A percentile compares a stretch with the other conserved stretches of the same genome.
These are phyloP conservation scores for Ataeniobius toweri DNA, from an alignment of 2,797 vertebrate species.

Conservation along the genomic window DNA sequence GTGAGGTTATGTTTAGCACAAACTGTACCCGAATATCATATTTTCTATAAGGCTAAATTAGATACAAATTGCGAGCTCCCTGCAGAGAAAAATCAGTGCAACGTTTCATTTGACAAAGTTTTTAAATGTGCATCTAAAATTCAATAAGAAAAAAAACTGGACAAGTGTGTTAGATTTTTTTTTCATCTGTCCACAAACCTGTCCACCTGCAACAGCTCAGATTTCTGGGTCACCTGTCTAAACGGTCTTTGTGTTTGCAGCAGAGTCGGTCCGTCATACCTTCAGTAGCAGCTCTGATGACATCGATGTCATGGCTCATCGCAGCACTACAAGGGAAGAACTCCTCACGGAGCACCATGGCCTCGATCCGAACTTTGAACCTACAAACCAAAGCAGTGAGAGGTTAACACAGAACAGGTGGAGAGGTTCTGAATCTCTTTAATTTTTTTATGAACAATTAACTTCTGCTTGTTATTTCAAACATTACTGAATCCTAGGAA, in stretches of 20 bases:
- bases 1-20: too few relatives aligned
- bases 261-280: slow-evolving; percentile 75
- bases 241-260: slow-evolving; percentile 8
- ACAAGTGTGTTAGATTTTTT: neutral
- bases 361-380: slow-evolving; percentile 94
- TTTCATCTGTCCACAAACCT: neutral
- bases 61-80: too few relatives aligned
- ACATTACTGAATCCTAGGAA: neutral
- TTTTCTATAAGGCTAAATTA: too few relatives aligned
- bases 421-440: neutral
- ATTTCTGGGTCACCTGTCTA: slow-evolving; percentile 62
- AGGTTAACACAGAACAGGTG: neutral
- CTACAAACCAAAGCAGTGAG: slow-evolving; percentile 63
- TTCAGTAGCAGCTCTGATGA: slow-evolving; percentile 88
- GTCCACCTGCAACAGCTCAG: slow-evolving; percentile 38
- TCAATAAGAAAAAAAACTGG: neutral
- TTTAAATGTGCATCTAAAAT: neutral
- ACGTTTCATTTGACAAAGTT: neutral
- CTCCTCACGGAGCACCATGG: slow-evolving; percentile 93
- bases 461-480: neutral
- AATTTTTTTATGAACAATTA: neutral
- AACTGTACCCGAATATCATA: too few relatives aligned
- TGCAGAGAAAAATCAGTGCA: neutral
- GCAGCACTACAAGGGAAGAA: slow-evolving; percentile 88
- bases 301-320: slow-evolving; percentile 88